A percentile compares a stretch with the other conserved stretches of the same genome.
phyloP scores from a whole-genome alignment of 2,888 invertebrate genomes.

The Rotaria macrura region DNA sequence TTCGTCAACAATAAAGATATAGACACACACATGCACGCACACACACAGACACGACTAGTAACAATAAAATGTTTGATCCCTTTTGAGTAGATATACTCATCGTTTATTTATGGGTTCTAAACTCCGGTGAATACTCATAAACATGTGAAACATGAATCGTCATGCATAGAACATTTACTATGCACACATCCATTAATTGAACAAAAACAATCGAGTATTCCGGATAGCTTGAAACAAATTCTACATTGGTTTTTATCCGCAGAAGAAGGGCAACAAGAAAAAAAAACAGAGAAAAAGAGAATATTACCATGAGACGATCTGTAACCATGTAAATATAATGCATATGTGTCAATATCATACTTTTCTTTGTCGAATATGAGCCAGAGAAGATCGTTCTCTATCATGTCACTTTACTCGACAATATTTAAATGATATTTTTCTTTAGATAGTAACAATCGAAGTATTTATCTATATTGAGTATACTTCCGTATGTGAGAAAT shows the following conservation, averaged over 20 bases:
- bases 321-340: neutral
- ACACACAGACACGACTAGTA: too few species aligned
- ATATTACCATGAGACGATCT: neutral
- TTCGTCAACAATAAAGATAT: neutral
- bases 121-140: neutral
- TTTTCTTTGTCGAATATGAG: neutral
- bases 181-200: neutral
- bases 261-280: neutral
- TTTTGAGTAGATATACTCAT: neutral
- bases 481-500: neutral
- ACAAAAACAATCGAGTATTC: neutral
- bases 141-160: neutral
- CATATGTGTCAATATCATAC: neutral
- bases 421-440: neutral
- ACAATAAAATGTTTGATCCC: neutral
- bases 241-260: neutral
- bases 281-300: neutral
- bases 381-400: neutral
- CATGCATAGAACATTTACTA: neutral
- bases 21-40: too few species aligned
- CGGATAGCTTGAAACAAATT: neutral
- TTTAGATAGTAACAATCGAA: neutral
- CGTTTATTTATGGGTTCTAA: neutral
- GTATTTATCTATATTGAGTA: too few species aligned
- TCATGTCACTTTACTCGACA: neutral